Conservation (phyloP, 2,888 invertebrate genomes). For the Brenthis ino region DNA sequence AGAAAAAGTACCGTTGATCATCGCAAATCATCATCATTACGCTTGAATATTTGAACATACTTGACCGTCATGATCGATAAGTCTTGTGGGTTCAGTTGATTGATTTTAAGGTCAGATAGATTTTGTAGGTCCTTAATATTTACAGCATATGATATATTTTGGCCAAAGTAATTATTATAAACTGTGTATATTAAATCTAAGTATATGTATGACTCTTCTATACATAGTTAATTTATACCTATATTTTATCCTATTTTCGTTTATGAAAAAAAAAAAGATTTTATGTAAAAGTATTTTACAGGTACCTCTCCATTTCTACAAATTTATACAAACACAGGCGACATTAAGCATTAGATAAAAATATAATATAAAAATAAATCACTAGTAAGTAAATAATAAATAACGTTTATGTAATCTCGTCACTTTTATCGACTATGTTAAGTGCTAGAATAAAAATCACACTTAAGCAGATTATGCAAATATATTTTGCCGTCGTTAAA, state of each 20-base stretch:
- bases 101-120: conserved; percentile 19
- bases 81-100: conserved; percentile 33
- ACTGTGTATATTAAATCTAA: background rate
- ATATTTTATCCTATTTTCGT: too few relatives aligned
- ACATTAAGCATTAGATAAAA: background rate
- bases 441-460: conserved; percentile 2
- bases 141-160: background rate
- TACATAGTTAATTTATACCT: too few relatives aligned
- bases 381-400: conserved; percentile 1
- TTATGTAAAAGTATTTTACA: too few relatives aligned
- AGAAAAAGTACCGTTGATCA: conserved; percentile 58
- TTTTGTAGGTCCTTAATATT: conserved; percentile 3
- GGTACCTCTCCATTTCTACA: too few relatives aligned
- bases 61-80: conserved; percentile 40
- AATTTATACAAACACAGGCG: too few relatives aligned
- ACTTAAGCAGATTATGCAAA: conserved; percentile 15
- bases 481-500: conserved; percentile 6
- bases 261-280: too few relatives aligned
- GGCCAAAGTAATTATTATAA: background rate
- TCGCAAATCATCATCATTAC: conserved; percentile 55
- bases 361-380: too few relatives aligned
- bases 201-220: too few relatives aligned
- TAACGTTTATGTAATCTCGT: conserved; percentile 1
- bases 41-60: conserved; percentile 42
- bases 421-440: conserved; percentile 1